A percentile compares a stretch with the other conserved stretches of the same genome.
These are phyloP conservation scores for Eudyptes chrysolophus DNA, from an alignment of 2,113 vertebrate genomes.

Conservation along the genomic window DNA sequence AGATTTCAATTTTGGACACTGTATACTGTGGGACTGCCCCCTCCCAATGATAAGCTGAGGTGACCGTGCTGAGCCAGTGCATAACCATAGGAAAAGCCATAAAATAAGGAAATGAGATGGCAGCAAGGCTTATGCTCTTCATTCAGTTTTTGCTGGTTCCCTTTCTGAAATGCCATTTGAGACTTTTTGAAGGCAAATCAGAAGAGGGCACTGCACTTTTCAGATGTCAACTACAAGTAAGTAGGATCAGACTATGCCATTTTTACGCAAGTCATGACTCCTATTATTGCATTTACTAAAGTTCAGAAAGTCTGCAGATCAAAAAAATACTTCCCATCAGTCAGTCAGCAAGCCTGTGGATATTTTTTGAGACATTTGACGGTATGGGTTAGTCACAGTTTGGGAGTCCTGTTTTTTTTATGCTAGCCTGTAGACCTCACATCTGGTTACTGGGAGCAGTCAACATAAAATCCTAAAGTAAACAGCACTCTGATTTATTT, in stretches of 20 bases:
- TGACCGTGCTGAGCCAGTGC: background rate
- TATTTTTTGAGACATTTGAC: background rate
- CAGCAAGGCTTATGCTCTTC: background rate
- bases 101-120: background rate
- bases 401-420: background rate
- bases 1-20: background rate
- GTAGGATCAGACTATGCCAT: background rate
- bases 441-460: background rate
- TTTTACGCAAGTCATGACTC: background rate
- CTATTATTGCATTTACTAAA: background rate
- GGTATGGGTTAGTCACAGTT: background rate
- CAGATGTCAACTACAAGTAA: background rate
- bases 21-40: background rate
- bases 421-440: background rate
- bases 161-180: background rate
- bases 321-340: background rate
- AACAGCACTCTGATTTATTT: background rate
- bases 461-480: background rate
- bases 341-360: background rate
- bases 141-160: background rate
- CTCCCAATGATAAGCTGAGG: background rate
- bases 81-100: background rate
- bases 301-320: background rate
- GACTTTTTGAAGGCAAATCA: background rate
- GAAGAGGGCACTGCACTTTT: background rate